A percentile compares a stretch with the other conserved stretches of the same genome.
Evolutionary conservation across 2,797 vertebrate genomes (phyloP).

Genomic region (Poeciliopsis turneri): DNA sequence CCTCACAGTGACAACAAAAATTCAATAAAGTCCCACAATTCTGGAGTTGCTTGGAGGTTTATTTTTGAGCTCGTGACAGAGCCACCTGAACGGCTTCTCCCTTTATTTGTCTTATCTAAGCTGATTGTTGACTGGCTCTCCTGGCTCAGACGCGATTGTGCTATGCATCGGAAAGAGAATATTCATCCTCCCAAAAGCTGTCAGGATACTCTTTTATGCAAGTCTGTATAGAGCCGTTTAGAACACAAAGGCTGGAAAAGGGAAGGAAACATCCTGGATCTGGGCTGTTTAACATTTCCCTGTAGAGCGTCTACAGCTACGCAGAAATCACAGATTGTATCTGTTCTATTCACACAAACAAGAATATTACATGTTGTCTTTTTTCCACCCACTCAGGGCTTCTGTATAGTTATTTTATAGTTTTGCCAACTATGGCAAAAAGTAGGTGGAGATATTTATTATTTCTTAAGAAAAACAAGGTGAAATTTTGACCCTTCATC

Average conservation of each 20-base stretch:
- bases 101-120: neutral
- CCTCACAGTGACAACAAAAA: conserved; percentile 5
- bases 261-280: neutral
- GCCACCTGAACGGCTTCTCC: neutral
- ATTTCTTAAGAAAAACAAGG: neutral
- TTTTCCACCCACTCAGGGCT: neutral
- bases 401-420: neutral
- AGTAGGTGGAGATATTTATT: neutral
- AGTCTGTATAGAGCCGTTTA: neutral
- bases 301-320: neutral
- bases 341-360: conserved; percentile 8
- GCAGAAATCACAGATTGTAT: neutral
- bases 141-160: neutral
- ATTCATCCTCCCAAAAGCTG: neutral
- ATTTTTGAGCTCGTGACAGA: neutral
- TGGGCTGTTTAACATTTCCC: conserved; percentile 1
- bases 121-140: neutral
- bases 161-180: neutral
- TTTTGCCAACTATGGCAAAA: neutral
- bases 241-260: neutral
- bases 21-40: conserved; percentile 1
- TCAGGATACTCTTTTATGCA: neutral
- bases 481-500: neutral
- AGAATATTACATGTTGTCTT: neutral
- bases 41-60: neutral